phyloP scores from a whole-genome alignment of 30 jellyfish, hydroid and myxozoan genomes.

The Aurelia aurita complex sp. Pacific region DNA sequence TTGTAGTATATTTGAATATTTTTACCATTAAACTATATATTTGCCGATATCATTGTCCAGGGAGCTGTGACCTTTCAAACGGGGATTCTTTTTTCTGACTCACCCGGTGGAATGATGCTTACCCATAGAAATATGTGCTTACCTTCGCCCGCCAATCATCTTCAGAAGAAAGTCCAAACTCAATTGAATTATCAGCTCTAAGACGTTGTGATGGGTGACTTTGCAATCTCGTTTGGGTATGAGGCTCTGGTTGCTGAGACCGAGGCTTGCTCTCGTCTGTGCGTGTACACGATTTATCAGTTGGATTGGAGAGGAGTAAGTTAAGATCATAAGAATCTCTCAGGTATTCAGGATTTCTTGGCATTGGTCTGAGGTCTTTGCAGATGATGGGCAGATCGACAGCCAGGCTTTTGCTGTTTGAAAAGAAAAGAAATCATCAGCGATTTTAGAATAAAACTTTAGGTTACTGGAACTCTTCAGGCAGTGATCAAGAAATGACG shows the following conservation, averaged over 20 bases:
- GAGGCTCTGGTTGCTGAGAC: constrained; percentile 43
- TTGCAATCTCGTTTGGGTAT: constrained; percentile 11
- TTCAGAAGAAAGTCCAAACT: constrained; percentile 45
- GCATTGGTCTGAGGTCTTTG: constrained; percentile 44
- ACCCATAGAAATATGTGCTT: too few species aligned
- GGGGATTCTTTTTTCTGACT: too few species aligned
- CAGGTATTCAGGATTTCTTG: constrained; percentile 61
- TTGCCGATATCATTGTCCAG: too few species aligned
- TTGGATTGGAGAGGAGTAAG: constrained; percentile 6
- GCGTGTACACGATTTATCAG: not conserved
- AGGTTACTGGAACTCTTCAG: too few species aligned
- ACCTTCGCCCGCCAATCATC: constrained; percentile 21
- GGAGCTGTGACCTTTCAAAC: too few species aligned
- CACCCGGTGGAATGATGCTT: too few species aligned
- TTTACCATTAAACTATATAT: too few species aligned
- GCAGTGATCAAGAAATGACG: too few species aligned
- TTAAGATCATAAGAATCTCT: constrained; percentile 50
- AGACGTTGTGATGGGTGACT: constrained; percentile 12
- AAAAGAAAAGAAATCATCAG: not conserved
- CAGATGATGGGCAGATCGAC: not conserved
- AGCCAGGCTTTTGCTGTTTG: not conserved
- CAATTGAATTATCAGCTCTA: constrained; percentile 13
- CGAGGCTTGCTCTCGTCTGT: constrained; percentile 68
- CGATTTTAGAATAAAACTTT: too few species aligned
- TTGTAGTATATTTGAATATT: too few species aligned